Base-by-base conservation (phyloP, 2,797 vertebrate species). In the Philypnodon macrostomus region DNA sequence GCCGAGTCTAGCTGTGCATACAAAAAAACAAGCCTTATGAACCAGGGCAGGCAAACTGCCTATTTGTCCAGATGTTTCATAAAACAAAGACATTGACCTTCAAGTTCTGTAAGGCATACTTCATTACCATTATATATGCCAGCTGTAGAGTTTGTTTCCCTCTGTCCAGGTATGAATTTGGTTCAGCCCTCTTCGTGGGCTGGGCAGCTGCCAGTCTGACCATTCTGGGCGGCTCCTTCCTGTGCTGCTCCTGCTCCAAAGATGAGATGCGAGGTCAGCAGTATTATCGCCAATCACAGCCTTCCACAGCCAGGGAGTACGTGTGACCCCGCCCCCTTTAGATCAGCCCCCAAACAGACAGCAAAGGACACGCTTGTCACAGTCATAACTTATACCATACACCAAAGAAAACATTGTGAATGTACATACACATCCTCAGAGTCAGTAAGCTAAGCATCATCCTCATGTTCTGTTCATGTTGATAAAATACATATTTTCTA, bases 181-280 rank as follows among this genome's bases (percentile, higher is more conserved):
- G 96, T 63, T 95, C 95, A 0, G 94, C 96, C 29, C 86, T 99
- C 56, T 98, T 99, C 1, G 81, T 98, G 1, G 96, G 96, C 31
- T 99, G 96, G 96, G 93, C 94, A 0, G 90, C 96, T 0, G 89
- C 93, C 48, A 91, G 95, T 70, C 88, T 99, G 84, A 92, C 90
- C 12, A 35, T 96, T 37, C 73, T 98, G 67, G 96, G 96, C 0
- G 96, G 96, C 0, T 91, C 94, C 53, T 93, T 99, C 62, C 92
- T 98, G 57, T 95, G 94, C 85, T 98, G 95, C 80, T 95, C 95
- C 35, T 98, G 95, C 67, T 91, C 93, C 2, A 89, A 91, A 52
- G 88, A 90, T 0, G 92, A 93, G 47, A 88, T 89, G 36, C 88
- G 82, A 81, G 93, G 86, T 34, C 95, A 95, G 36, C 94, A 92